Evolutionary conservation across 2,797 vertebrate genomes (phyloP).

Genomic region (Lycodopsis pacificus): DNA sequence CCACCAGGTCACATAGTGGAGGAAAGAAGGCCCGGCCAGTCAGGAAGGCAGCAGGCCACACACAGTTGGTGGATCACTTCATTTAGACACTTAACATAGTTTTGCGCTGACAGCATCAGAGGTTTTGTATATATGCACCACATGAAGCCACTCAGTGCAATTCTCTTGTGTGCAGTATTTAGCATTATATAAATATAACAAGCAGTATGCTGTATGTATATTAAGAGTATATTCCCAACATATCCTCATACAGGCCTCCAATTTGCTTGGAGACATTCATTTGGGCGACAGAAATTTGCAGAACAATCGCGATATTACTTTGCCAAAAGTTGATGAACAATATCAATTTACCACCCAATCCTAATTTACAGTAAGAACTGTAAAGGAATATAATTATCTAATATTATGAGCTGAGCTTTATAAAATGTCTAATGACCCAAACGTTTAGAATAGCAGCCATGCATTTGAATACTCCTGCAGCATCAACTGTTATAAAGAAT

Average conservation of each 20-base stretch:
- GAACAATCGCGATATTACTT: neutral
- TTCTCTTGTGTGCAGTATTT: constrained; percentile 19
- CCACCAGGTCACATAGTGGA: constrained; percentile 65
- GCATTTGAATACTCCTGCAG: constrained; percentile 24
- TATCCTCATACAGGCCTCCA: neutral
- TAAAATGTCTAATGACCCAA: constrained; percentile 15
- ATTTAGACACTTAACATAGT: constrained; percentile 46
- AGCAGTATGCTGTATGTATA: neutral
- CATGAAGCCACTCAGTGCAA: constrained; percentile 21
- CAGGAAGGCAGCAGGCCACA: constrained; percentile 43
- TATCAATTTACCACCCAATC: neutral
- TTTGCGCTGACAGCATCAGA: constrained; percentile 61
- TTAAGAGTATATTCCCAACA: neutral
- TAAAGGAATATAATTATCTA: neutral
- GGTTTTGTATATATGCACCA: constrained; percentile 59
- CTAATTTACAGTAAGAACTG: neutral
- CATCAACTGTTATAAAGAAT: constrained; percentile 41
- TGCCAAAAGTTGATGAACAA: neutral
- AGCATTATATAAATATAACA: neutral
- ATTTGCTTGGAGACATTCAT: neutral
- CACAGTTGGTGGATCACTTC: constrained; percentile 66
- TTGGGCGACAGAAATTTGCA: neutral
- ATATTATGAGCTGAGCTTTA: constrained; percentile 2
- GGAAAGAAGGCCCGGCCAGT: constrained; percentile 44
- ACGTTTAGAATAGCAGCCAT: constrained; percentile 18